Base-by-base conservation (phyloP, 2,113 vertebrate species). In the Geothlypis trichas region DNA sequence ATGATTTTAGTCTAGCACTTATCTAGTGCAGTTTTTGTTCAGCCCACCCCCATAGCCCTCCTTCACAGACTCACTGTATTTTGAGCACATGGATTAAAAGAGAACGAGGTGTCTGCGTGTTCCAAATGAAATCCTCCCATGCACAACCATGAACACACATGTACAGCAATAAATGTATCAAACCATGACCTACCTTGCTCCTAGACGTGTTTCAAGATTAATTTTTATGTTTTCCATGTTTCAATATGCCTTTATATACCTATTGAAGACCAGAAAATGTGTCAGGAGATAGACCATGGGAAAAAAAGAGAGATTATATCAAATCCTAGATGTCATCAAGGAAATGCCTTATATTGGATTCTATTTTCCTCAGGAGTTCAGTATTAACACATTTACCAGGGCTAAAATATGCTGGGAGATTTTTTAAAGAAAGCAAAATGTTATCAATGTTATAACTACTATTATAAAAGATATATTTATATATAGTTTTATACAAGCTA, bases 231-330 rank as follows among this genome's bases (percentile, higher is more conserved):
- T 72, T 88, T 47, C 16, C 1, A 16, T 28, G 28, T 66, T 58
- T 63, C 31, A 42, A 58, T 26, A 42, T 31, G 37, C 9, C 47
- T 59, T 76, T 57, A 28, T 61, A 73, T 10, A 15, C 11, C 6
- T 72, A 20, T 1, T 59, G 22, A 42, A 54, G 28, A 39, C 21
- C 10, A 72, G 24, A 72, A 82, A 90, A 47, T 13, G 2, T n/a
- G 37, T 49, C 33, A 66, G n/a, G 69, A 80, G 27, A 31, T 3
- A 47, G 33, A 23, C 3, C 19, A 41, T 0, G 0, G 0, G 19
- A 30, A 61, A 76, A 65, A 87, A 51, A 28, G 5, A 66, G 35
- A 76, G 15, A 55, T 21, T 71, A 15, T 35, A 63, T 65, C 2
- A 79, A 76, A 72, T 55, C 11, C 23, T 68, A 55, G 26, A 87